A percentile compares a stretch with the other conserved stretches of the same genome.
Evolutionary conservation across 2,113 vertebrate genomes (phyloP).

Genomic region (Pantherophis guttatus): DNA sequence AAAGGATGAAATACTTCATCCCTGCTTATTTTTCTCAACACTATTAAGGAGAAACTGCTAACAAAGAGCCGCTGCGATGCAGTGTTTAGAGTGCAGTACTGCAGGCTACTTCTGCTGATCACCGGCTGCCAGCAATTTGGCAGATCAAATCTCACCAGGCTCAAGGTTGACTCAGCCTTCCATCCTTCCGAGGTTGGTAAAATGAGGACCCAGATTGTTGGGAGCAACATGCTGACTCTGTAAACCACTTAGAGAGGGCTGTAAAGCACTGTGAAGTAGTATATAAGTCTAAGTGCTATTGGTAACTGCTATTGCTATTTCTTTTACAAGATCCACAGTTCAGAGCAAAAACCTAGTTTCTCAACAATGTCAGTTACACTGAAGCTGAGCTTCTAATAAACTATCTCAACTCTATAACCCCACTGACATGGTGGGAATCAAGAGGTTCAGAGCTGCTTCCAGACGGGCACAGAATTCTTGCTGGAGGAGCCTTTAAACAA

Average conservation of each 20-base stretch:
- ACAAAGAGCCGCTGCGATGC: background rate
- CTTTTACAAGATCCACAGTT: background rate
- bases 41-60: background rate
- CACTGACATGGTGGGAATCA: background rate
- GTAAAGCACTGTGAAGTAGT: no score
- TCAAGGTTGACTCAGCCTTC: no score
- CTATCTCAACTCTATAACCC: background rate
- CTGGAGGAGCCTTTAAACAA: conserved; percentile 5
- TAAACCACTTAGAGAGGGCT: no score
- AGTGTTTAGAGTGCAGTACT: no score
- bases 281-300: no score
- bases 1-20: background rate
- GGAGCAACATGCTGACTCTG: no score
- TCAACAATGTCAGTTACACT: background rate
- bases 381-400: background rate
- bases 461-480: background rate
- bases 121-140: no score
- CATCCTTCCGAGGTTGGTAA: no score
- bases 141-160: no score
- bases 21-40: background rate
- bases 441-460: background rate
- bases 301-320: background rate
- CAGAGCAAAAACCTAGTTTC: background rate
- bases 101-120: no score
- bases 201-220: no score